Evolutionary conservation across 2,888 invertebrate genomes (phyloP), one percentile per base, ranked within the genome.

Genomic region (Ceraclea dissimilis): DNA sequence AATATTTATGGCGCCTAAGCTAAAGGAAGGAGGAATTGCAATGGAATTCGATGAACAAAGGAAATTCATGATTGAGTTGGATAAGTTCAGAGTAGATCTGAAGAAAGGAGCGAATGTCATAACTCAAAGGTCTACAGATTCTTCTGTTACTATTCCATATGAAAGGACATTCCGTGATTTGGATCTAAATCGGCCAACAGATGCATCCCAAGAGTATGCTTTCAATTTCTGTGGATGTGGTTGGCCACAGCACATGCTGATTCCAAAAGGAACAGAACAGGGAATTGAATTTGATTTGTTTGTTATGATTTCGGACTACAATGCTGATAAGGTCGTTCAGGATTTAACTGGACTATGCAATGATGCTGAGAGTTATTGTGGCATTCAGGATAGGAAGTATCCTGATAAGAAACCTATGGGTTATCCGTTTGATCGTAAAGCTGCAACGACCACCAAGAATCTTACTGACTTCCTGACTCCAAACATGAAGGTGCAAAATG

Each of bases 71-170:
- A 68, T 70, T 47, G 72, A 72, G 62, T 63, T 71, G 60, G 66
- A 58, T 53, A 61, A 48, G 61, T 71, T 60, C 60, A 51, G 60
- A 2, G 53, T 63, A 2, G 44, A 21, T 19, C 46, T 91, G 55
- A 76, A 76, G 46, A 79, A 84, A 1, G 89, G 89, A 5, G 72
- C 73, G 60, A 89, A 86, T 67, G 80, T 77, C 0, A 76, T 92
- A 52, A 78, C 76, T 0, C 83, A 87, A 13, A 70, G 72, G 21
- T 90, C 90, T 5, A 68, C 71, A 0, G 83, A 88, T 50, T 91
- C 91, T 0, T 84, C 88, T 0, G 84, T 93, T 11, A 91, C 90
- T 10, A 88, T 90, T 66, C 89, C 90, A 0, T 90, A 86, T 68
- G 90, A 89, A 68, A 78, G 85, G 56, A 90, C 88, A 1, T 93